These are phyloP conservation scores for Cheilosia soror DNA, from an alignment of 2,888 invertebrate genomes.

Conservation along the genomic window DNA sequence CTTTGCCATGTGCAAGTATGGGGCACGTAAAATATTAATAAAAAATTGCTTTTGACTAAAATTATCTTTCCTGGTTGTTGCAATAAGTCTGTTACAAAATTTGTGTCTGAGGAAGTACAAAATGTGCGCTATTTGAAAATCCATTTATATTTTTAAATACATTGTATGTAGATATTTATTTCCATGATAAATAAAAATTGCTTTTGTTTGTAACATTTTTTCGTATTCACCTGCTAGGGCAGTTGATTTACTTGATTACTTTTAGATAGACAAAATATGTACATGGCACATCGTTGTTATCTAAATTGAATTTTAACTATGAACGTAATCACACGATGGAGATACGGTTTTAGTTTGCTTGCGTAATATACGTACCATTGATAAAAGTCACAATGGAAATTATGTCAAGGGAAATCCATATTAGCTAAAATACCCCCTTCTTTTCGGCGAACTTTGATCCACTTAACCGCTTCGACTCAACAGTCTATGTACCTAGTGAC, in stretches of 20 bases:
- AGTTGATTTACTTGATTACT: constrained; percentile 13
- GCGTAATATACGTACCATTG: neutral
- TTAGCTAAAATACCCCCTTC: too few species aligned
- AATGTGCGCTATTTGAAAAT: neutral
- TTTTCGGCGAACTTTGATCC: too few species aligned
- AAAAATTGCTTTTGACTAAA: constrained; percentile 31
- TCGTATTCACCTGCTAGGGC: constrained; percentile 1
- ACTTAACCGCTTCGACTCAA: too few species aligned
- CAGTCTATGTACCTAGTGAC: too few species aligned
- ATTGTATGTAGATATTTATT: constrained; percentile 13
- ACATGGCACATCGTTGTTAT: constrained; percentile 49
- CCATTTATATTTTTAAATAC: neutral
- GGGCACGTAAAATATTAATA: neutral
- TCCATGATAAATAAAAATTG: neutral
- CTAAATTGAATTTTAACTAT: constrained; percentile 64
- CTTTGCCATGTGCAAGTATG: constrained; percentile 27
- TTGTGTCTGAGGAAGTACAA: neutral
- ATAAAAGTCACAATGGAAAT: constrained; percentile 8
- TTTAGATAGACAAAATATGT: constrained; percentile 9
- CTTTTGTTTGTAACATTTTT: neutral
- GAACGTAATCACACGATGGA: constrained; percentile 11
- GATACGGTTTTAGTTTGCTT: constrained; percentile 30
- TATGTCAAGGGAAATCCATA: constrained; percentile 6
- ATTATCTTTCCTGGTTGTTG: constrained; percentile 24
- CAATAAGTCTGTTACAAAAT: neutral